phyloP scores from a whole-genome alignment of 2,888 invertebrate genomes.

The Hanleya hanleyi region DNA sequence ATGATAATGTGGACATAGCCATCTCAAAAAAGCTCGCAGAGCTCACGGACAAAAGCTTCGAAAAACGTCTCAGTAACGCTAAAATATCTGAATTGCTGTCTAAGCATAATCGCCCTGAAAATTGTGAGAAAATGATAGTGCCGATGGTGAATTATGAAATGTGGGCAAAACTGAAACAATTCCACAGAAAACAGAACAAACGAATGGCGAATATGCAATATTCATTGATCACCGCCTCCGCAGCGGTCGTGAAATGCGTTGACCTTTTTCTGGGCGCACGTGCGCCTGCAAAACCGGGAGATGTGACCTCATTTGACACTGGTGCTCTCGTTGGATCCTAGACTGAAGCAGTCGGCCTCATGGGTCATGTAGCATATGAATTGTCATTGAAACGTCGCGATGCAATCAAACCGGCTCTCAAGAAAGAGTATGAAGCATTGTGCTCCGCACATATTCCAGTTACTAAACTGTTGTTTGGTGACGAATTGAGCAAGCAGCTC shows the following conservation, averaged over 20 bases:
- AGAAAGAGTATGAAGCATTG: neutral
- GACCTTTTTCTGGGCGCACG: neutral
- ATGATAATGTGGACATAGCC: neutral
- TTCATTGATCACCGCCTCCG: neutral
- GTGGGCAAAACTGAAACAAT: neutral
- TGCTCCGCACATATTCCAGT: neutral
- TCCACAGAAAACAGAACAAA: neutral
- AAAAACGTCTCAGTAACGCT: neutral
- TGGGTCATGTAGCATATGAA: neutral
- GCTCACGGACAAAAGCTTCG: neutral
- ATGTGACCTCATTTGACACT: neutral
- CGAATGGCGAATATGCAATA: neutral
- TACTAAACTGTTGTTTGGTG: neutral
- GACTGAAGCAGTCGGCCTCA: neutral
- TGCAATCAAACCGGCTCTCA: neutral
- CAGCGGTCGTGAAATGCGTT: neutral
- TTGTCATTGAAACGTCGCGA: neutral
- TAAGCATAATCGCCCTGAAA: neutral
- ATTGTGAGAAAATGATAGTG: neutral
- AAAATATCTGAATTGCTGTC: neutral
- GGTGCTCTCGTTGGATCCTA: neutral
- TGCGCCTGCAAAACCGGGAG: neutral
- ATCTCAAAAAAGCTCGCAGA: neutral
- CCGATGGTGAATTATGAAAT: neutral
- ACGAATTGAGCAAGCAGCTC: neutral